Evolutionary conservation across 2,888 invertebrate genomes (phyloP), one percentile per base, ranked within the genome.

Genomic region (Lochmaea crataegi): DNA sequence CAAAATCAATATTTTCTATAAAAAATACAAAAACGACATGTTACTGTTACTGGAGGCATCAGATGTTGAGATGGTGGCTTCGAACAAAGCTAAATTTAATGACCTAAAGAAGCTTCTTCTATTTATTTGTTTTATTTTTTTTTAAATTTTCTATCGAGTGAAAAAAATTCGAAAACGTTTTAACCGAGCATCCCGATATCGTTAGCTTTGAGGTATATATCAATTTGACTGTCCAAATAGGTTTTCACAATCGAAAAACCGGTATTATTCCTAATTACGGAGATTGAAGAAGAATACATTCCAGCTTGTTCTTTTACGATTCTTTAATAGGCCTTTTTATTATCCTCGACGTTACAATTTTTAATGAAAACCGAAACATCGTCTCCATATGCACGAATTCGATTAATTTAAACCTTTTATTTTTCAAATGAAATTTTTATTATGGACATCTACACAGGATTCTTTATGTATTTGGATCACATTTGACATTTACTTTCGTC

Each of bases 251-350:
- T 69, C 68, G 63, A 69, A 68, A 10, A 63, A 69, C 69, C 69
- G 63, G 63, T 63, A 63, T 69, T 69, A 68, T 69, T 69, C 69
- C 61, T 69, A 69, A 69, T 69, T 69, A 69, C 53, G n/a, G 38
- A 69, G 68, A 69, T 63, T 68, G 61, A 32, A 63, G 63, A 69
- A 69, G 68, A 69, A 69, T 61, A 61, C 61, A 61, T 61, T 61
- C 61, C 61, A 41, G 18, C 61, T 61, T 61, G 61, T 61, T 61
- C 61, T 63, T 63, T 63, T 63, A 63, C 61, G 61, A 63, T 41
- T n/a, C 61, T 63, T 61, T 63, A 63, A 63, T 63, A 63, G 61
- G 61, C 61, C 61, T 63, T 63, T 63, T 63, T 63, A 63, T 63
- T 63, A 63, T 63, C 61, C 14, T 42, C 38, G 61, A 63, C 61